Evolutionary conservation across 2,113 vertebrate species (phyloP), one percentile per base, ranked within the genome.

Genomic region (Leucoraja erinaceus): DNA sequence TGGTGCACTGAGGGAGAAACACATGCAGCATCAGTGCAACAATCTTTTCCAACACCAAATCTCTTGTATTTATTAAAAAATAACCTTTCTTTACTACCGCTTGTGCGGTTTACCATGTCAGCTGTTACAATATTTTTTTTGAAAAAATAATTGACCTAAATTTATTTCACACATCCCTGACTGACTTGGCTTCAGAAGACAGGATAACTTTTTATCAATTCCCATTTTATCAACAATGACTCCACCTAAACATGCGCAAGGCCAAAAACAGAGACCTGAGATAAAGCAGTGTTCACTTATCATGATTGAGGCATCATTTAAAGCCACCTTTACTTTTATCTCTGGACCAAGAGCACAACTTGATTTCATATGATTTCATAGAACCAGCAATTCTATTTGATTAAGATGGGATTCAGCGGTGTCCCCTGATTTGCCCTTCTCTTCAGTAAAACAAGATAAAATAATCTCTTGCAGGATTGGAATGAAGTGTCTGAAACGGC

Each of bases 1-100:
- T 31, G n/a, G 83, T 63, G 83, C 59, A 88, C 61, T 63, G 83
- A 88, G 83, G 83, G 83, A 63, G 83, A 88, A 88, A 88, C 25
- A 18, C 12, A 63, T 86, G n/a, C 83, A 31, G 8, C 47, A 81
- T 61, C 25, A 63, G 56, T 18, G 16, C 25, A 61, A 59, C 5
- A n/a, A n/a, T 31, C 12, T 7, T 88, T 63, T 88, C 83, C 18
- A 31, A 88, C 61, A 63, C 28, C 59, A 88, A 88, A 61, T n/a
- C 56, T 63, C 81, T 88, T 18, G n/a, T 1, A 88, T 47, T 47
- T 88, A 31, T 33, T 63, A 6, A 86, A 88, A 72, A 88, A 16
- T 10, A n/a, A 63, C 10, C 28, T 63, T 6, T 56, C 47, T 83
- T 7, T 54, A 83, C 31, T 63, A 88, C 83, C 83, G 31, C 28